Percentiles rank a stretch among this genome's conserved stretches.
phyloP scores from a whole-genome alignment of 2,888 invertebrate species.

The Podotricha telesiphe region DNA sequence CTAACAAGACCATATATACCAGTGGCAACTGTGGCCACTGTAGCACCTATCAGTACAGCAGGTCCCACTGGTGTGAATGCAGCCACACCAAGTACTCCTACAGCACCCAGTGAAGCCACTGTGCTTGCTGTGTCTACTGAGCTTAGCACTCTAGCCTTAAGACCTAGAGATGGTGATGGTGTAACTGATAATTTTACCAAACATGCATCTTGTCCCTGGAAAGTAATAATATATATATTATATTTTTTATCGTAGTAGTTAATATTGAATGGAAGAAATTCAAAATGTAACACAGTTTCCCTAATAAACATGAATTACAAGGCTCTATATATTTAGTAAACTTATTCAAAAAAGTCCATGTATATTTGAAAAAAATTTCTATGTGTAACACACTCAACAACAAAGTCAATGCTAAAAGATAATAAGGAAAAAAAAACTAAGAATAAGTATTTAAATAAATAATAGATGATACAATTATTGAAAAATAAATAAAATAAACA shows the following conservation, averaged over 20 bases:
- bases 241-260: too few species aligned
- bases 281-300: too few species aligned
- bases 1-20: conserved; percentile 81
- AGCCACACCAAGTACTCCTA: conserved; percentile 79
- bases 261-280: too few species aligned
- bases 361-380: too few species aligned
- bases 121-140: conserved; percentile 73
- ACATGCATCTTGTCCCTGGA: conserved; percentile 65
- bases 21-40: conserved; percentile 72
- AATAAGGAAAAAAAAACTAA: not conserved
- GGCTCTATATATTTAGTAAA: too few species aligned
- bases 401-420: too few species aligned
- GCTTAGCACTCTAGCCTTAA: conserved; percentile 68
- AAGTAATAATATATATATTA: conserved; percentile 23
- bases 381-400: too few species aligned
- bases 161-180: conserved; percentile 69
- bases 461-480: too few species aligned
- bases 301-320: too few species aligned
- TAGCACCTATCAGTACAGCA: conserved; percentile 74
- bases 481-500: not conserved
- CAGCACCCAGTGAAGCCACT: conserved; percentile 71
- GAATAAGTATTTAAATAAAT: too few species aligned
- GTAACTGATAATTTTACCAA: conserved; percentile 70
- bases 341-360: too few species aligned
- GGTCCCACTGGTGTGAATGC: conserved; percentile 80